These are phyloP conservation scores for Aselliscus stoliczkanus DNA, from an alignment of 2,797 vertebrate genomes.

Conservation along the genomic window DNA sequence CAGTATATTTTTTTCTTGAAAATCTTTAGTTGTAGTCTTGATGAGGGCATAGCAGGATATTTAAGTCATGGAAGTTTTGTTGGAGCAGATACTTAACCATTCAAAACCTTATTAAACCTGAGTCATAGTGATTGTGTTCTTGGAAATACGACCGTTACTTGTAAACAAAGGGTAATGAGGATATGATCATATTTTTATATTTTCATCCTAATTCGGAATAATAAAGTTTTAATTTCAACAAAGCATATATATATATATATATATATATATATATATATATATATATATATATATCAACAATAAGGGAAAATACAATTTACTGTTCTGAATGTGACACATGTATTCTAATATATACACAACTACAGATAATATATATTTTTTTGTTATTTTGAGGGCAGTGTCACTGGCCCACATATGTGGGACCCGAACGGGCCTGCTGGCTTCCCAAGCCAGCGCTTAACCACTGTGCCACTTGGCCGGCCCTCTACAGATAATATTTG, in stretches of 20 bases:
- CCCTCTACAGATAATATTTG: not conserved
- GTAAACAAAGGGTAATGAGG: not conserved
- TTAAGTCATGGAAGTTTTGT: not conserved
- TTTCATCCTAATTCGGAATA: not conserved
- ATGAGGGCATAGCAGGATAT: not conserved
- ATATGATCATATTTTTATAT: not conserved
- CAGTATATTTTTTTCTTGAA: not conserved
- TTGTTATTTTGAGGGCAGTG: too few species aligned
- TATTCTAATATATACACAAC: too few species aligned
- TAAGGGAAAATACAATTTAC: not conserved
- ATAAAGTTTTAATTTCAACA: not conserved
- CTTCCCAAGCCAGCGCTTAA: too few species aligned
- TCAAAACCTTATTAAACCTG: not conserved
- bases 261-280: not conserved
- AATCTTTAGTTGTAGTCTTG: not conserved
- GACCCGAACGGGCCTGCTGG: too few species aligned
- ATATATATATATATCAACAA: not conserved
- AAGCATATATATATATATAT: not conserved
- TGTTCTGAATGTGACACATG: not conserved
- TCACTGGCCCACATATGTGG: too few species aligned
- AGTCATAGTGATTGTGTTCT: not conserved
- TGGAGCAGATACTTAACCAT: not conserved
- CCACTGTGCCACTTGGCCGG: too few species aligned
- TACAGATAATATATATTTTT: too few species aligned
- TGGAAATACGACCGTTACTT: not conserved